Conservation (phyloP, 2,888 invertebrate genomes). For the Callyntrura guangdongensis region DNA sequence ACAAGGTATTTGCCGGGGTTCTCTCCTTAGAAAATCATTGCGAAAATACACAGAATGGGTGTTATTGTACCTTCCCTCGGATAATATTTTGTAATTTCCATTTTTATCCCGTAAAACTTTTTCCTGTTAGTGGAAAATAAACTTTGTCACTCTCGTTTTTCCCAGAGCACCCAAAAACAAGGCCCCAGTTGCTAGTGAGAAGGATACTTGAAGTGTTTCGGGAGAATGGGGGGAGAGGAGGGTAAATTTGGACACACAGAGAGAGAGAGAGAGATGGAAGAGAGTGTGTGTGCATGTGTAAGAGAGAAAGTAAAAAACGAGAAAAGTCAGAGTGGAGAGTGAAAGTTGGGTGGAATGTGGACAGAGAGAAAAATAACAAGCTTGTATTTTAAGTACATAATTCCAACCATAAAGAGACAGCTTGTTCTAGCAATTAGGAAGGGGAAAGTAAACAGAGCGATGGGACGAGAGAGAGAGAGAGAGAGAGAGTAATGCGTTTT, state of each 20-base stretch:
- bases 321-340: constrained; percentile 28
- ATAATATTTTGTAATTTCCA: constrained; percentile 26
- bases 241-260: neutral
- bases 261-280: neutral
- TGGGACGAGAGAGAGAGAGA: neutral
- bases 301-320: constrained; percentile 22
- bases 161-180: constrained; percentile 32
- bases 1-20: neutral
- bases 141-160: constrained; percentile 8
- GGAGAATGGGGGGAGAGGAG: neutral
- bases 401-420: constrained; percentile 42
- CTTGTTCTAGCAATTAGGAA: constrained; percentile 21
- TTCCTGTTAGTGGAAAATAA: neutral
- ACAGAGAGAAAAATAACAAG: constrained; percentile 44
- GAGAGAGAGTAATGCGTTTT: neutral
- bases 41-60: constrained; percentile 23
- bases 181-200: constrained; percentile 11
- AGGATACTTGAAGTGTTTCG: neutral
- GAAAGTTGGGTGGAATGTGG: constrained; percentile 18
- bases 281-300: too few relatives aligned
- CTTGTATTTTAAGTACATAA: constrained; percentile 48
- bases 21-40: constrained; percentile 20
- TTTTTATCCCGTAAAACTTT: constrained; percentile 42
- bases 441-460: constrained; percentile 8
- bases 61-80: constrained; percentile 10